Percentiles rank a stretch among this genome's conserved stretches.
Conservation (phyloP, 2,113 vertebrate genomes). For the Nesospiza acunhae region DNA sequence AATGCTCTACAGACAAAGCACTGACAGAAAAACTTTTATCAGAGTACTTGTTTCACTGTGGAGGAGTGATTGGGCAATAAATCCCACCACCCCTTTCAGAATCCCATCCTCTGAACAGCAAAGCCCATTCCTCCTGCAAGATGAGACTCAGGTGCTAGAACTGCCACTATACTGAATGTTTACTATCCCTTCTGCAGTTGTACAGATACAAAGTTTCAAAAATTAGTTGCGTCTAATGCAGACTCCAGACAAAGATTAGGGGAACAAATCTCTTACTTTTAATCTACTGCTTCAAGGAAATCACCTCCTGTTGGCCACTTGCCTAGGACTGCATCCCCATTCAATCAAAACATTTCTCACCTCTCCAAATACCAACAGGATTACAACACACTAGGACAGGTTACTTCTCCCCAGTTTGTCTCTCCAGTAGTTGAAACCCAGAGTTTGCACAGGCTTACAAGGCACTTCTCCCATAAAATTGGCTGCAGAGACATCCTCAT, state of each 20-base stretch:
- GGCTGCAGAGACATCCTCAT: neutral
- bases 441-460: constrained; percentile 75
- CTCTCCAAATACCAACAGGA: neutral
- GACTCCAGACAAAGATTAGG: neutral
- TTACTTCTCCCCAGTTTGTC: constrained; percentile 75
- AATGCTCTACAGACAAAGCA: neutral
- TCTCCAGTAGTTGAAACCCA: constrained; percentile 65
- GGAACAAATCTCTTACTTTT: neutral
- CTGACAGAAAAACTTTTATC: neutral
- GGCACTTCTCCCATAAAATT: constrained; percentile 21
- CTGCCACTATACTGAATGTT: neutral
- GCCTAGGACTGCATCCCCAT: neutral
- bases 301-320: neutral
- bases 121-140: neutral
- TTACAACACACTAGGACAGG: neutral
- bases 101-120: neutral
- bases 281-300: neutral
- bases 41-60: neutral
- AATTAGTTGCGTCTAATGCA: neutral
- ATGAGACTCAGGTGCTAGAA: neutral
- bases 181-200: neutral
- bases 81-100: neutral
- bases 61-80: rapidly evolving
- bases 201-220: neutral
- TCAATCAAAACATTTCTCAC: neutral